A percentile compares a stretch with the other conserved stretches of the same genome.
Evolutionary conservation across 1,140 invertebrate species (phyloP).

Genomic region (Onthophagus taurus): DNA sequence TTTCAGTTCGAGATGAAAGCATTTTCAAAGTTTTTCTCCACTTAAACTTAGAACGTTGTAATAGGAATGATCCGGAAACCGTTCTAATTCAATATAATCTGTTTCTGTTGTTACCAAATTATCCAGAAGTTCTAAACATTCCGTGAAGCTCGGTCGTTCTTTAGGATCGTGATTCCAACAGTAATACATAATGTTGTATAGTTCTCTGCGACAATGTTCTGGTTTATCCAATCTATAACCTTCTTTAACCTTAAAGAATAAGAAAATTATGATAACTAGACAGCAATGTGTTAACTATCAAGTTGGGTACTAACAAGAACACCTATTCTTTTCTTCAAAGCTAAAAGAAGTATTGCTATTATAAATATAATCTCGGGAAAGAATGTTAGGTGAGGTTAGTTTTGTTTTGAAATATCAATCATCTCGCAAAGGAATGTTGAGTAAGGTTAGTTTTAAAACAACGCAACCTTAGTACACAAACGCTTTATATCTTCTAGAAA

Average conservation of each 20-base stretch:
- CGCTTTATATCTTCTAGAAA: too few relatives aligned
- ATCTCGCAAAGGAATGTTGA: too few relatives aligned
- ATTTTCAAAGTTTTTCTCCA: conserved; percentile 65
- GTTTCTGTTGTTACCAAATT: conserved; percentile 76
- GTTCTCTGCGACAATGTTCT: conserved; percentile 76
- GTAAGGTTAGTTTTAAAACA: too few relatives aligned
- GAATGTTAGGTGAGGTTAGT: too few relatives aligned
- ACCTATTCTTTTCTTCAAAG: too few relatives aligned
- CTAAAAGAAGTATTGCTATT: too few relatives aligned
- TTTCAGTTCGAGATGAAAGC: too few relatives aligned
- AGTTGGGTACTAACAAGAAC: too few relatives aligned
- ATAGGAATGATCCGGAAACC: conserved; percentile 89
- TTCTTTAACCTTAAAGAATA: conserved; percentile 55
- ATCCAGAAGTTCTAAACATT: conserved; percentile 70
- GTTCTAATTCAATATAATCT: conserved; percentile 85
- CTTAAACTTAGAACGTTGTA: conserved; percentile 83
- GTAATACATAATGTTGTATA: conserved; percentile 92
- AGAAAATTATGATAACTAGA: conserved; percentile 2
- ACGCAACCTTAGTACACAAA: too few relatives aligned
- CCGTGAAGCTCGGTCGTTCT: conserved; percentile 66
- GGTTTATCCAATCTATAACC: conserved; percentile 80
- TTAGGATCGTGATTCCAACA: conserved; percentile 80
- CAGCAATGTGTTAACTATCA: too few relatives aligned
- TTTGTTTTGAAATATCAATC: too few relatives aligned
- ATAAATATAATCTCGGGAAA: too few relatives aligned